Evolutionary conservation across 2,113 vertebrate species (phyloP), one percentile per base, ranked within the genome.

Genomic region (Xiphophorus maculatus): DNA sequence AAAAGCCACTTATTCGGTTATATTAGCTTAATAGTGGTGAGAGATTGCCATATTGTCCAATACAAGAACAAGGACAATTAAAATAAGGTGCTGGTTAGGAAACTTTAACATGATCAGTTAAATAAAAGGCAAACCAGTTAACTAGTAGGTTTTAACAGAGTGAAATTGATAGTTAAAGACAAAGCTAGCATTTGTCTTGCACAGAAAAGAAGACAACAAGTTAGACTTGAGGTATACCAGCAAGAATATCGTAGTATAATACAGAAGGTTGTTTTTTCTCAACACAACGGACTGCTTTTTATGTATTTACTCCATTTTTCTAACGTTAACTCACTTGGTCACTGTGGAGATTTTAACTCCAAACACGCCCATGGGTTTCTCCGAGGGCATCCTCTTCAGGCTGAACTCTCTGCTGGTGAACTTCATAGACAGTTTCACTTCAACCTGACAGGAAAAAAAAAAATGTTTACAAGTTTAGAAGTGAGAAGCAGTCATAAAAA

Each of bases 371-470:
- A 97, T 95, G 82, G 97, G 97, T 72, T 97, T 99, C 62, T 96
- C 93, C 15, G 97, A 97, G 0, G 97, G 96, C 95, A 97, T 96
- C 83, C 96, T 95, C 84, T 99, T 99, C 88, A 99, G 90, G 90
- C 98, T 99, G 81, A 99, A 98, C 85, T 99, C 98, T 37, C 98
- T 94, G 76, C 97, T 99, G 73, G 96, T 98, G 84, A 99, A 99
- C 94, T 98, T 99, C 85, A 99, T 92, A 0, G 97, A 99, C 3
- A 99, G 92, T 82, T 99, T 99, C 78, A 99, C 97, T 87, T 99
- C 98, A 11, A 99, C 94, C 98, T 99, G 82, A 78, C 80, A 29
- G 66, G 27, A 66, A 64, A 28, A 3, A n/a, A n/a, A 10, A 58
- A 33, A 44, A 37, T 12, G 10, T 3, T 37, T 37, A 70, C 42